Conservation (phyloP, 2,888 invertebrate genomes). For the Agrotis puta region DNA sequence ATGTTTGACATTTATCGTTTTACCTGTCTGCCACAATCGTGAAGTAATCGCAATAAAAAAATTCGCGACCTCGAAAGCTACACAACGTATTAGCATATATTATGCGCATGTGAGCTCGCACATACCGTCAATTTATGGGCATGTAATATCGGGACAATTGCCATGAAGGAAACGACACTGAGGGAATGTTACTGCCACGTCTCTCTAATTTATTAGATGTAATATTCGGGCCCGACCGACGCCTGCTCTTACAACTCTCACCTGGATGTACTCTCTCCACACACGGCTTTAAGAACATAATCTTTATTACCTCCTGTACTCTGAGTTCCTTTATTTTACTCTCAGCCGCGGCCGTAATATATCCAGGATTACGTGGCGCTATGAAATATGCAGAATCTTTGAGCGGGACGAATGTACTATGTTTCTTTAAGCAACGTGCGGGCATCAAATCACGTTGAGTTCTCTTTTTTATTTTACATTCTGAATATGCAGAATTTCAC, state of each 20-base stretch:
- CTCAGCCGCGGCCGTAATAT: constrained; percentile 74
- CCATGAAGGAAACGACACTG: constrained; percentile 81
- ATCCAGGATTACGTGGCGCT: constrained; percentile 73
- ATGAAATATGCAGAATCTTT: constrained; percentile 77
- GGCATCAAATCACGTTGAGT: constrained; percentile 66
- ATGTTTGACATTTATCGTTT: constrained; percentile 18
- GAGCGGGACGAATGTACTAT: constrained; percentile 71
- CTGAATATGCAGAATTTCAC: constrained; percentile 64
- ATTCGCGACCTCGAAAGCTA: constrained; percentile 71
- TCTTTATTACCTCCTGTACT: constrained; percentile 81
- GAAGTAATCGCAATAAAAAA: constrained; percentile 76
- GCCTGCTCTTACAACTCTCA: constrained; percentile 66
- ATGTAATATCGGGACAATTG: constrained; percentile 87
- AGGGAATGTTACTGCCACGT: constrained; percentile 78
- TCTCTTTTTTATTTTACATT: constrained; percentile 56
- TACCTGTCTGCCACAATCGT: constrained; percentile 44
- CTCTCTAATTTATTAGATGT: constrained; percentile 85
- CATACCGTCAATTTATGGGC: constrained; percentile 81
- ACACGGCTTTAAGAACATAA: constrained; percentile 82
- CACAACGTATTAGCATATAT: constrained; percentile 78
- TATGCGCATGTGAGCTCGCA: constrained; percentile 66
- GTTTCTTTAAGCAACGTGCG: constrained; percentile 67
- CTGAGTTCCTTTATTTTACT: constrained; percentile 81
- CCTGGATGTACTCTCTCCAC: constrained; percentile 69
- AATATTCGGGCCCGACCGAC: constrained; percentile 80